Percentiles rank a stretch among this genome's conserved stretches.
Evolutionary conservation across 37 sponge, comb jelly and placozoan species (phyloP).

Genomic region (Spongilla lacustris): DNA sequence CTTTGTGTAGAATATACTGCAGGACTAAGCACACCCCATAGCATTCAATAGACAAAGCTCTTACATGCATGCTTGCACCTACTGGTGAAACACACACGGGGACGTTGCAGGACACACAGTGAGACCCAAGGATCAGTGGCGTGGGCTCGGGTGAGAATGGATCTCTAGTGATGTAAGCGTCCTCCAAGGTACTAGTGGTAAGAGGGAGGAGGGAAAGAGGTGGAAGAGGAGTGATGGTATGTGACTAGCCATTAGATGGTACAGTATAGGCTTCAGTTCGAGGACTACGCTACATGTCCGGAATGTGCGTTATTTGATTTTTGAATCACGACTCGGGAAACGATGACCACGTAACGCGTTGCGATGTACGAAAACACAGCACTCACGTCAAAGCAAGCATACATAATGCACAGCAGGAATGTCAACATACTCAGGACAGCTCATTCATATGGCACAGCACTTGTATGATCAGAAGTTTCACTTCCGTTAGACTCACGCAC

Average conservation of each 20-base stretch:
- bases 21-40: conserved; percentile 23
- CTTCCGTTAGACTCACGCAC: not conserved
- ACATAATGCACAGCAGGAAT: not conserved
- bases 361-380: not conserved
- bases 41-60: not conserved
- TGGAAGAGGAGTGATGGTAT: no score
- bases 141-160: conserved; percentile 60
- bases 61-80: not conserved
- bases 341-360: not conserved
- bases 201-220: no score
- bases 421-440: not conserved
- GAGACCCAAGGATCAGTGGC: conserved; percentile 74
- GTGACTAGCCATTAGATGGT: no score
- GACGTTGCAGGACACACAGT: conserved; percentile 56
- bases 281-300: no score
- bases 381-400: not conserved
- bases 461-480: not conserved
- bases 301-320: no score
- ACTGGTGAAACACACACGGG: conserved; percentile 66
- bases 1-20: conserved; percentile 84
- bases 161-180: conserved; percentile 66
- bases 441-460: not conserved
- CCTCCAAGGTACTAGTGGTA: conserved; percentile 38
- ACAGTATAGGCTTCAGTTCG: no score
- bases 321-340: not conserved